Evolutionary conservation across 2,888 invertebrate genomes (phyloP).

Genomic region (Bedellia somnulentella): DNA sequence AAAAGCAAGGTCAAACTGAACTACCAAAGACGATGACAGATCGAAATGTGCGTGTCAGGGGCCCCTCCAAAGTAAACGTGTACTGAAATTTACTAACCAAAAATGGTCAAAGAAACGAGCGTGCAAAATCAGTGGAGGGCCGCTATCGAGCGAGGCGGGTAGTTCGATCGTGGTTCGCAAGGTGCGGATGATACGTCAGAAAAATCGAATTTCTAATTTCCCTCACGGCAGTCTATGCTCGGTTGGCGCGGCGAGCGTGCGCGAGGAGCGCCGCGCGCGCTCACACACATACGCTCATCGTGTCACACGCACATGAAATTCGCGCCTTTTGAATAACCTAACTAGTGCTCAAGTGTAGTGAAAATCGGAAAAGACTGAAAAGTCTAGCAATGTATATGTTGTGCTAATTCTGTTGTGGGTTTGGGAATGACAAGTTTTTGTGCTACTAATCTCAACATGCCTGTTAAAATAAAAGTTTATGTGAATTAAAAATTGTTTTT

Average conservation of each 20-base stretch:
- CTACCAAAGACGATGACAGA: slow-evolving; percentile 10
- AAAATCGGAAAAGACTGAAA: too few species aligned
- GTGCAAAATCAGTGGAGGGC: slow-evolving; percentile 49
- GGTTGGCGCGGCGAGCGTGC: slow-evolving; percentile 50
- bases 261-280: slow-evolving; percentile 46
- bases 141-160: slow-evolving; percentile 37
- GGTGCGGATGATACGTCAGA: slow-evolving; percentile 60
- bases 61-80: slow-evolving; percentile 21
- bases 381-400: slow-evolving; percentile 20
- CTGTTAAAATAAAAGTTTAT: too few species aligned
- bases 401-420: slow-evolving; percentile 44
- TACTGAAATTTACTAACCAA: slow-evolving; percentile 33
- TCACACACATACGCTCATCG: slow-evolving; percentile 12
- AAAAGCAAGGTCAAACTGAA: slow-evolving; percentile 2
- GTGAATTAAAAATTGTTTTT: too few species aligned
- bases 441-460: too few species aligned
- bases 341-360: slow-evolving; percentile 23
- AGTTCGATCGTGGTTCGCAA: slow-evolving; percentile 53
- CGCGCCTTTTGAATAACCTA: too few species aligned
- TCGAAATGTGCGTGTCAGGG: slow-evolving; percentile 34
- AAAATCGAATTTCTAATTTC: slow-evolving; percentile 54
- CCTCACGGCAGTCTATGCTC: slow-evolving; percentile 53
- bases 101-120: slow-evolving; percentile 35
- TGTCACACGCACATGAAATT: slow-evolving; percentile 14
- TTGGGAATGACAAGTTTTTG: slow-evolving; percentile 30